Evolutionary conservation across 2,113 vertebrate genomes (phyloP).

Genomic region (Prochilodus magdalenae): DNA sequence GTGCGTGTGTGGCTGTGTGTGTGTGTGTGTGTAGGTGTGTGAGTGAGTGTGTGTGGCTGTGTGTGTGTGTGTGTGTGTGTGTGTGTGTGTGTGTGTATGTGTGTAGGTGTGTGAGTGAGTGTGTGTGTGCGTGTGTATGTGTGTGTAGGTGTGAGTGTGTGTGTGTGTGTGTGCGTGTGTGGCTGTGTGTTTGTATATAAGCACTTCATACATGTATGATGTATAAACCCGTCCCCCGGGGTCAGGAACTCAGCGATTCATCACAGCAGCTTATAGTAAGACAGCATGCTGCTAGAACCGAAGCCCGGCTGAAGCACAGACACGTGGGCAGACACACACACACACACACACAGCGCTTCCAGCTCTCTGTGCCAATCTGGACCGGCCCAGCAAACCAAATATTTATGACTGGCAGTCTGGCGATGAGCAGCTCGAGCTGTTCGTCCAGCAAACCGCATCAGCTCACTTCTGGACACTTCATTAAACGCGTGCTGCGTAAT

Average conservation of each 20-base stretch:
- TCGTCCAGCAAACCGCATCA: not conserved
- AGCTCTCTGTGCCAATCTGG: not conserved
- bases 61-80: too few species aligned
- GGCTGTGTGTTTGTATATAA: slow-evolving; percentile 9
- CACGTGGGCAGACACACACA: not conserved
- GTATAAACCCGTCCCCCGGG: slow-evolving; percentile 36
- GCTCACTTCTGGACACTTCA: not conserved
- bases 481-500: not conserved
- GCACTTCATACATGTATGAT: slow-evolving; percentile 26
- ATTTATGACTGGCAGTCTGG: slow-evolving; percentile 10
- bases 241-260: slow-evolving; percentile 20
- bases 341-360: not conserved
- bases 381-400: slow-evolving; percentile 21
- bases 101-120: too few species aligned
- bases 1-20: too few species aligned
- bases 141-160: not conserved
- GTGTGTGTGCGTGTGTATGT: too few species aligned
- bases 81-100: too few species aligned
- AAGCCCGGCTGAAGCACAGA: slow-evolving; percentile 10
- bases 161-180: not conserved
- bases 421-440: not conserved
- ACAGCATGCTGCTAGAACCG: slow-evolving; percentile 19
- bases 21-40: too few species aligned
- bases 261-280: slow-evolving; percentile 28
- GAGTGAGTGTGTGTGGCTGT: too few species aligned